Conservation (phyloP, 2,113 vertebrate genomes). For the Notarius quadriscutis region DNA sequence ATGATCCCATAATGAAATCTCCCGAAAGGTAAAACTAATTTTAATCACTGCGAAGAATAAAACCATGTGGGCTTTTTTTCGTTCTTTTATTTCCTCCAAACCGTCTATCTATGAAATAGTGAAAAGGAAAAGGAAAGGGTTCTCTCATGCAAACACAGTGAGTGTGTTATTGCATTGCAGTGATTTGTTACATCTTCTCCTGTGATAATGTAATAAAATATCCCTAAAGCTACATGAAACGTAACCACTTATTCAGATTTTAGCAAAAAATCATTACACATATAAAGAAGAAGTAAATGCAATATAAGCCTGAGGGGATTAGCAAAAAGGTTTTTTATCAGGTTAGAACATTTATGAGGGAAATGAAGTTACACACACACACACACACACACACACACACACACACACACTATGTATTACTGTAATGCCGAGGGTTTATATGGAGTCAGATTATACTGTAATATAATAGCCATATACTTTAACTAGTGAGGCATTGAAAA, state of each 20-base stretch:
- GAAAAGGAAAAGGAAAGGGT: background rate
- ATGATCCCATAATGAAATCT: constrained; percentile 28
- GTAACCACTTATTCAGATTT: constrained; percentile 14
- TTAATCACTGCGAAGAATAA: constrained; percentile 24
- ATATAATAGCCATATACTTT: background rate
- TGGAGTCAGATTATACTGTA: background rate
- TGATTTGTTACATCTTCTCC: constrained; percentile 18
- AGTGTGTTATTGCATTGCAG: background rate
- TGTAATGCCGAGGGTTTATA: background rate
- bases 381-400: constrained; percentile 30
- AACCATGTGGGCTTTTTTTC: background rate
- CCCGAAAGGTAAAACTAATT: constrained; percentile 19
- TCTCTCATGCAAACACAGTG: background rate
- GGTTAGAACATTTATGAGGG: constrained; percentile 34
- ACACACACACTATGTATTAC: constrained; percentile 13
- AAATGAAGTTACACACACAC: constrained; percentile 24
- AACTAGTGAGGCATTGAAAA: too few relatives aligned
- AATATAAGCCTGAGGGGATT: constrained; percentile 24
- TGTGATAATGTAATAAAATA: constrained; percentile 19
- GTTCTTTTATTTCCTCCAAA: background rate
- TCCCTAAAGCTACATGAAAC: constrained; percentile 22
- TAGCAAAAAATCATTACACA: constrained; percentile 17
- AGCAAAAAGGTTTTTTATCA: constrained; percentile 28
- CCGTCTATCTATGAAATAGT: background rate
- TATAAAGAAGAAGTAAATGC: constrained; percentile 17